Evolutionary conservation across 1,140 invertebrate genomes (phyloP), one percentile per base, ranked within the genome.

Genomic region (Calliopsis andreniformis): DNA sequence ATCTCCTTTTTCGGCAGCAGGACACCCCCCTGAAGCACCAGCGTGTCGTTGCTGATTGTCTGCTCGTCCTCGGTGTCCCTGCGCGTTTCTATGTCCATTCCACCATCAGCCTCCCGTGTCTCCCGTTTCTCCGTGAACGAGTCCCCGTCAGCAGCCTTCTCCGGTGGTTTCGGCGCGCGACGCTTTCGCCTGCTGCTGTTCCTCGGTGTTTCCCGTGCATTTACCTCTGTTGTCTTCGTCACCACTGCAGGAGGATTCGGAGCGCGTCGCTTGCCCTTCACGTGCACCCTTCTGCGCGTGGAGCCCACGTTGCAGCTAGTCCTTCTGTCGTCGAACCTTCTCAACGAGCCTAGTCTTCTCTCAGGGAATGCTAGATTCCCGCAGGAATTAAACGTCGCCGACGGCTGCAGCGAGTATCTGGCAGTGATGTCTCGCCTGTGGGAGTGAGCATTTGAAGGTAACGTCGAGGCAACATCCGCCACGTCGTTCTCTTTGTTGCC

Each of bases 211-310:
- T 78, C 75, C 47, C 68, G 62, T 58, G 43, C 77, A 42, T 87
- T 77, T 73, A 82, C 87, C 72, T 82, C 72, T 70, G 75, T 59
- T 70, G 80, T n/a, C 58, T 83, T 77, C 53, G 69, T 51, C 49
- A 63, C 49, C 30, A 55, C 49, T 56, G 43, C 58, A n/a, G 96
- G 96, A 14, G 96, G 95, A 78, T 93, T 93, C 0, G 95, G 95
- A 2, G 96, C 96, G 84, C 93, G 94, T 45, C 96, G 90, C 85
- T 96, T 96, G 16, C 95, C 95, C 78, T 95, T 95, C 0, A 96
- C 95, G 88, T 96, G 95, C 4, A 93, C 75, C 88, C 91, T 67
- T 85, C 89, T 87, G 7, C 72, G 58, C 0, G 90, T 93, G 51
- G 87, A 91, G 35, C 89, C 92, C 86, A 94, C 94, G 87, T 94